A percentile compares a stretch with the other conserved stretches of the same genome.
Evolutionary conservation across 30 jellyfish, hydroid and myxozoan species (phyloP).

Genomic region (Hydractinia echinata): DNA sequence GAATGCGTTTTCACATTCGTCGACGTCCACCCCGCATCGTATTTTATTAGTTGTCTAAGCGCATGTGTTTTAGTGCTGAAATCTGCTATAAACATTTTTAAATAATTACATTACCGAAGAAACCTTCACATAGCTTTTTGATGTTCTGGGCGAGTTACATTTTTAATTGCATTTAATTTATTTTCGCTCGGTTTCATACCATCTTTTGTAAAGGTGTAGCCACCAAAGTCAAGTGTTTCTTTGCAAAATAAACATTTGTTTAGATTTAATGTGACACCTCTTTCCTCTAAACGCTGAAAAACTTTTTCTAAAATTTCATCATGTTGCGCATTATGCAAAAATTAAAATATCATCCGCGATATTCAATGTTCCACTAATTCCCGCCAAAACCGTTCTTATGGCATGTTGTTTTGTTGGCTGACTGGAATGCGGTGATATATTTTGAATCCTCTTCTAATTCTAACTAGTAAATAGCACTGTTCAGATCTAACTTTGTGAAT

Average conservation of each 20-base stretch:
- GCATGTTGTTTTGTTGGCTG: background rate
- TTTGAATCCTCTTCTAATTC: background rate
- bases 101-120: background rate
- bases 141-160: background rate
- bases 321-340: background rate
- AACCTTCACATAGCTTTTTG: constrained; percentile 5
- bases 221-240: constrained; percentile 17
- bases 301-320: background rate
- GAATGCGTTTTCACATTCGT: constrained; percentile 1
- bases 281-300: background rate
- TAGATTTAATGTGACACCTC: constrained; percentile 4
- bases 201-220: background rate
- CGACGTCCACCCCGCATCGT: background rate
- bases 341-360: constrained; percentile 1
- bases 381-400: constrained; percentile 2
- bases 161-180: background rate
- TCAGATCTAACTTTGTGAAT: background rate
- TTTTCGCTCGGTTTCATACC: background rate
- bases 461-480: background rate
- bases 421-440: constrained; percentile 8
- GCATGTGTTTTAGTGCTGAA: background rate
- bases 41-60: background rate
- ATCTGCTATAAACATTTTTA: constrained; percentile 1
- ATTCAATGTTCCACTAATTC: background rate
- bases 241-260: constrained; percentile 2